These are phyloP conservation scores for Meteorus cinctellus DNA, from an alignment of 2,888 invertebrate genomes.

Conservation along the genomic window DNA sequence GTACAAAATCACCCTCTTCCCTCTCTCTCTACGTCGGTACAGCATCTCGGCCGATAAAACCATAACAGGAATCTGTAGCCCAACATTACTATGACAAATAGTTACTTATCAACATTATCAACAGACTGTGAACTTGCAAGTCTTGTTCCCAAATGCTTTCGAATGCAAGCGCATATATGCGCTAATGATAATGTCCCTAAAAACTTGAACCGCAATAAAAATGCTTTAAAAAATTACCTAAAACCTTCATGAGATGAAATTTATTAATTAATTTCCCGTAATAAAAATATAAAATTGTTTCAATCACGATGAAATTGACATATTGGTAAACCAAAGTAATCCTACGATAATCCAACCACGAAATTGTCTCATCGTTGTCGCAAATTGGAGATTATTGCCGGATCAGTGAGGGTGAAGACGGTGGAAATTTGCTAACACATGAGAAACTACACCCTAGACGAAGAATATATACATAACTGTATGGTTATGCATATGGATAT, in stretches of 20 bases:
- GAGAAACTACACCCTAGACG: not conserved
- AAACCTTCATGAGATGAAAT: not conserved
- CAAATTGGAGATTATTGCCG: slow-evolving; percentile 17
- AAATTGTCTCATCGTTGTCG: slow-evolving; percentile 20
- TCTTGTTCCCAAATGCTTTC: not conserved
- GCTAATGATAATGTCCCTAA: not conserved
- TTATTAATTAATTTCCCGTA: not conserved
- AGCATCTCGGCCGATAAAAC: slow-evolving; percentile 56
- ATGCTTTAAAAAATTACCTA: too few relatives aligned
- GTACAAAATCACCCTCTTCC: slow-evolving; percentile 35
- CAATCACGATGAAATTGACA: not conserved
- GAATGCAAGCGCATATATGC: not conserved
- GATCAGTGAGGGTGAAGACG: slow-evolving; percentile 9
- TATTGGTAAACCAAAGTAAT: slow-evolving; percentile 2
- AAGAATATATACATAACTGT: slow-evolving; percentile 23
- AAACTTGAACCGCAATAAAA: not conserved
- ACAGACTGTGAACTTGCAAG: not conserved
- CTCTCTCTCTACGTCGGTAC: not conserved
- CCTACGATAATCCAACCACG: slow-evolving; percentile 5
- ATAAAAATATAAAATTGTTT: too few relatives aligned
- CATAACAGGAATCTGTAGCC: slow-evolving; percentile 59
- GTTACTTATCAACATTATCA: slow-evolving; percentile 13
- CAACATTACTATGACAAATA: not conserved
- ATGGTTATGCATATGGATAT: slow-evolving; percentile 14
- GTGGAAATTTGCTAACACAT: not conserved